Evolutionary conservation across 1,140 invertebrate genomes (phyloP), one percentile per base, ranked within the genome.

Genomic region (Campoletis sonorensis): DNA sequence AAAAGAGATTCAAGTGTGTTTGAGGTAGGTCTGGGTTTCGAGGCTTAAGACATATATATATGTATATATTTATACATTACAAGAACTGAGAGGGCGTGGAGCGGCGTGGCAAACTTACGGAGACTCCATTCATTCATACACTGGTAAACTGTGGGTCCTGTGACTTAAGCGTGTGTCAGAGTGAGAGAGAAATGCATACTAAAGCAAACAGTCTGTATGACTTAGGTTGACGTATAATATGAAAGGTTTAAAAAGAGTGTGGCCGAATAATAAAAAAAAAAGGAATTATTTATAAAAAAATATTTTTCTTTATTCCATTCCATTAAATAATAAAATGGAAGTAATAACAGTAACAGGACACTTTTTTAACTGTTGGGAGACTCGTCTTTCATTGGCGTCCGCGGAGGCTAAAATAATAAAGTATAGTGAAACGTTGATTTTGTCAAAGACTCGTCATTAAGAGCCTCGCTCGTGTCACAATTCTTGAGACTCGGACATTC

Each of bases 81-180:
- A 58, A 58, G 54, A 58, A n/a, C 18, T 7, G 54, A 58, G 54
- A 58, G 54, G 54, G 54, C 54, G 54, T 58, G 54, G 54, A 23
- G 18, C 54, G 21, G 21, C 54, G 54, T 23, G 54, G 18, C 54
- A 10, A 21, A 58, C n/a, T n/a, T 23, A 58, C 54, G 54, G 54
- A 58, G 54, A 23, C 54, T 58, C 54, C 21, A 4, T 58, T 58
- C 54, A 58, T 58, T 58, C 54, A 58, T 21, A 58, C 18, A n/a
- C 54, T 58, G 21, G 54, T 58, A 4, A 58, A 23, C 21, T 23
- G 54, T 58, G 54, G 54, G 54, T 18, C 21, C 21, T n/a, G 18
- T 58, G 54, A 58, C 18, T 58, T 4, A n/a, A n/a, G 1, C 16
- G 16, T 58, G 54, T 23, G 21, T 2, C 4, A 54, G 54, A 18